Percentiles rank a stretch among this genome's conserved stretches.
Evolutionary conservation across 2,113 vertebrate genomes (phyloP).

Genomic region (Pituophis catenifer): DNA sequence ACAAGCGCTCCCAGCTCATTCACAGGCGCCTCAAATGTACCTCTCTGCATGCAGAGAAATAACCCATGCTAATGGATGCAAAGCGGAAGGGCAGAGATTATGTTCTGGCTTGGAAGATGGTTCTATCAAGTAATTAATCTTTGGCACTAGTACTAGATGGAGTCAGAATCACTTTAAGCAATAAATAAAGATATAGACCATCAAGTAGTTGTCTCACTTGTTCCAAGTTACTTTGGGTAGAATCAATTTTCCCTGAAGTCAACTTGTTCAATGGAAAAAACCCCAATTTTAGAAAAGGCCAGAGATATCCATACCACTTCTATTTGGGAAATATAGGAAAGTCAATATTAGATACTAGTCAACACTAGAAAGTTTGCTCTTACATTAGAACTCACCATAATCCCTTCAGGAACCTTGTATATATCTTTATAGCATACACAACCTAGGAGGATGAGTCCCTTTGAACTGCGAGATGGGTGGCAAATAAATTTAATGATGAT

Average conservation of each 20-base stretch:
- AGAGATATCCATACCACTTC: not conserved
- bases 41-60: not conserved
- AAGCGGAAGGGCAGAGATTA: not conserved
- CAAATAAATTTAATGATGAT: not conserved
- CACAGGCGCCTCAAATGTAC: not conserved
- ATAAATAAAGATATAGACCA: not conserved
- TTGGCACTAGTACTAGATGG: not conserved
- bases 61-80: not conserved
- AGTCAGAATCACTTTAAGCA: not conserved
- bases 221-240: not conserved
- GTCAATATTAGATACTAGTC: not conserved
- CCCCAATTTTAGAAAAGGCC: not conserved
- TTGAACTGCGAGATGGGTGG: not conserved
- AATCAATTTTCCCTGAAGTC: not conserved
- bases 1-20: not conserved
- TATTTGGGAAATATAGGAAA: not conserved
- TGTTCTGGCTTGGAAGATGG: not conserved
- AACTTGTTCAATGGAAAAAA: not conserved
- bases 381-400: not conserved
- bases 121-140: not conserved
- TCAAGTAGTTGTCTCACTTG: not conserved
- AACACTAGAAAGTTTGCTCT: not conserved
- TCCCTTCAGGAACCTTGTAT: not conserved
- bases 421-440: not conserved
- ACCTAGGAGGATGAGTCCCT: not conserved